Percentiles rank a stretch among this genome's conserved stretches.
These are phyloP conservation scores for Bothrops jararaca DNA, from an alignment of 2,113 vertebrate species.

Conservation along the genomic window DNA sequence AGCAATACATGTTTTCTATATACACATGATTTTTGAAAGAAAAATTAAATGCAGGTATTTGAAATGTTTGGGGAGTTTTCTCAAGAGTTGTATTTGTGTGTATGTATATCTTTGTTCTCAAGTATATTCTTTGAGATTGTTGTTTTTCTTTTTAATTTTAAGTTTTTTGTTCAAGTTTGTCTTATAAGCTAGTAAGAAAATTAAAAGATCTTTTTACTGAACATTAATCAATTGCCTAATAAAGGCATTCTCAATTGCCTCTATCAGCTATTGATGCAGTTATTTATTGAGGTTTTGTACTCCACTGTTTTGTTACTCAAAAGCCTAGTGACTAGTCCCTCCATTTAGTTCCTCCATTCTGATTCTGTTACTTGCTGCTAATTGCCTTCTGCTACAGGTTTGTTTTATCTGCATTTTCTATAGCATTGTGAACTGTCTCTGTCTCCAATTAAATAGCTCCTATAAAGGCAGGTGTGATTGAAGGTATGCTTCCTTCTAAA, in stretches of 20 bases:
- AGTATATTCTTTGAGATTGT: neutral
- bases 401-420: neutral
- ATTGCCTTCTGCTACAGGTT: neutral
- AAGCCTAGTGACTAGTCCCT: too few species aligned
- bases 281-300: neutral
- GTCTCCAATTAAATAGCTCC: neutral
- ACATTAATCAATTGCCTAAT: neutral
- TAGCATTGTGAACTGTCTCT: neutral
- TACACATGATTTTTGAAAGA: neutral
- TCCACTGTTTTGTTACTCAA: neutral
- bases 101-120: neutral
- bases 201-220: neutral
- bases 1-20: neutral
- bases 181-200: neutral
- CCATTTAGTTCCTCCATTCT: neutral
- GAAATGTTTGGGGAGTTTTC: neutral
- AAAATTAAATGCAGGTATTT: neutral
- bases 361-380: neutral
- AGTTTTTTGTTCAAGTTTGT: neutral
- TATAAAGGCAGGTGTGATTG: neutral
- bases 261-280: neutral
- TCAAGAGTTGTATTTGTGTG: neutral
- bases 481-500: neutral
- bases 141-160: neutral
- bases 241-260: neutral